Evolutionary conservation across 2,888 invertebrate species (phyloP).

Genomic region (Portevinia maculata): DNA sequence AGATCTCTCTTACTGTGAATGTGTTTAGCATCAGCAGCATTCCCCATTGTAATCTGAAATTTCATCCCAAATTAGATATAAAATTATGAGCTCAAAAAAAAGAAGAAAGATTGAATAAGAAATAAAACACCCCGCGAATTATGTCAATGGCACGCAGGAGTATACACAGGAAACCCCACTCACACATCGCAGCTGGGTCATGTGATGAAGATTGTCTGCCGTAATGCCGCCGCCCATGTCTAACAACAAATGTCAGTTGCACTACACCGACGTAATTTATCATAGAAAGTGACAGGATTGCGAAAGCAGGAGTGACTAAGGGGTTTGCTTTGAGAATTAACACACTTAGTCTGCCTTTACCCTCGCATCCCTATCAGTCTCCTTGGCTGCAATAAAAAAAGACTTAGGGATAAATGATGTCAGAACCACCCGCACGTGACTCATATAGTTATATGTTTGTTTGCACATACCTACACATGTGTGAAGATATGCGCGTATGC

Average conservation of each 20-base stretch:
- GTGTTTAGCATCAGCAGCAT: conserved; percentile 27
- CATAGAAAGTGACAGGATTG: conserved; percentile 68
- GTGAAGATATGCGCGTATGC: conserved; percentile 19
- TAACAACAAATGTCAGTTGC: conserved; percentile 64
- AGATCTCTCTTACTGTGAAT: conserved; percentile 38
- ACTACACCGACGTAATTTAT: conserved; percentile 68
- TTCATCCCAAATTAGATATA: conserved; percentile 69
- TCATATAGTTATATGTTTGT: conserved; percentile 6
- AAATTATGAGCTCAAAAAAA: conserved; percentile 57
- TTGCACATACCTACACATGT: too few species aligned
- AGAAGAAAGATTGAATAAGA: conserved; percentile 23
- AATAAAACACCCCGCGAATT: conserved; percentile 58
- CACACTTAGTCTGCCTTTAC: conserved; percentile 50
- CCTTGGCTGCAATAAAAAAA: conserved; percentile 12
- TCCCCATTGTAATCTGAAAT: conserved; percentile 35
- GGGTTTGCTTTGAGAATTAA: conserved; percentile 63
- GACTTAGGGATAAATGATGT: conserved; percentile 27
- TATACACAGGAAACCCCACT: conserved; percentile 24
- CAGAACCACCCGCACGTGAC: conserved; percentile 21
- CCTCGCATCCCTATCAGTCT: conserved; percentile 15
- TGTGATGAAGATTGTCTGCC: conserved; percentile 1
- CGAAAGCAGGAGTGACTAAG: conserved; percentile 58
- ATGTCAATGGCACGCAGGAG: conserved; percentile 68
- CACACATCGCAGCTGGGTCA: background rate
- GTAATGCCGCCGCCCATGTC: conserved; percentile 14